Evolutionary conservation across 2,797 vertebrate species (phyloP).

Genomic region (Tolypeutes matacus): DNA sequence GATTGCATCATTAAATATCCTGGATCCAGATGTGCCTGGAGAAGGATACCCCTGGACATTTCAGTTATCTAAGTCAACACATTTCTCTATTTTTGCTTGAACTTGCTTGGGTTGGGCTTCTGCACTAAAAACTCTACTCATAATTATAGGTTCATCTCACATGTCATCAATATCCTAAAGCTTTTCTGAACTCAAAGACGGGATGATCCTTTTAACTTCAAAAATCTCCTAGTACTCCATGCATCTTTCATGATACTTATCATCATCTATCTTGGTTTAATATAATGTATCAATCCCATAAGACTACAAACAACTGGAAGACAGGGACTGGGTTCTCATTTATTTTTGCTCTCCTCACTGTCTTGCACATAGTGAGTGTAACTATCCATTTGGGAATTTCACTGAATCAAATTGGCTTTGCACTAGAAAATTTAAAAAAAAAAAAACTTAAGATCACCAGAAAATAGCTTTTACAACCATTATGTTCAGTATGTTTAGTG

Average conservation of each 20-base stretch:
- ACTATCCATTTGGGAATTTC: not conserved
- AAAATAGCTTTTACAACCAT: not conserved
- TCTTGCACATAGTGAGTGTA: not conserved
- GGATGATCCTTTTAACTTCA: not conserved
- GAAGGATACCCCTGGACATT: not conserved
- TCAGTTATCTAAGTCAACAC: not conserved
- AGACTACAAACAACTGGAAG: not conserved
- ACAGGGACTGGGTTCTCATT: no score
- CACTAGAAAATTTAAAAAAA: not conserved
- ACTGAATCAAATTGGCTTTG: not conserved
- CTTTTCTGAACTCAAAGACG: not conserved
- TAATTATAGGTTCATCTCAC: conserved; percentile 44
- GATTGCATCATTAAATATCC: not conserved
- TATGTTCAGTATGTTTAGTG: not conserved
- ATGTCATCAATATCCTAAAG: conserved; percentile 10
- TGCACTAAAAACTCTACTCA: not conserved
- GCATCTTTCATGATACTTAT: not conserved
- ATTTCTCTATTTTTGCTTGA: conserved; percentile 15
- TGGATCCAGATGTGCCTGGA: not conserved
- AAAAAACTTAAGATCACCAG: not conserved
- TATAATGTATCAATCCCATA: not conserved
- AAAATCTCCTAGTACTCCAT: not conserved
- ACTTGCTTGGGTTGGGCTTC: not conserved
- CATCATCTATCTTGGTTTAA: not conserved
- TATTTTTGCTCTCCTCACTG: not conserved